A percentile compares a stretch with the other conserved stretches of the same genome.
These are phyloP conservation scores for Pyralis farinalis DNA, from an alignment of 2,888 invertebrate genomes.

Conservation along the genomic window DNA sequence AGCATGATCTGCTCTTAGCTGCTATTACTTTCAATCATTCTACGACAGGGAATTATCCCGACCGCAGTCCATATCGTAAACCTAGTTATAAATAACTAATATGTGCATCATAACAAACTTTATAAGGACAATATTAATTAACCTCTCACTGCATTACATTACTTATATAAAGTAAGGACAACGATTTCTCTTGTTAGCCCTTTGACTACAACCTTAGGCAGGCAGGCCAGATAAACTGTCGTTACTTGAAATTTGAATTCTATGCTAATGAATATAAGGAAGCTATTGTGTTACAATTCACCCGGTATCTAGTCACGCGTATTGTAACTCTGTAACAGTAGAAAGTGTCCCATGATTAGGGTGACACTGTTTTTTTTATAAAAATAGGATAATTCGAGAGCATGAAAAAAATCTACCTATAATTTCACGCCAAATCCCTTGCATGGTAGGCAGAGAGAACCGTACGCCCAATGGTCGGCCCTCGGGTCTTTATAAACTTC, in stretches of 20 bases:
- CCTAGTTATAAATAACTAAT: no score
- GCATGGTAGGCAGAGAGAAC: no score
- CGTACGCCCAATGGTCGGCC: no score
- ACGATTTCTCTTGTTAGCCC: conserved; percentile 56
- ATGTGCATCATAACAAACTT: conserved; percentile 2
- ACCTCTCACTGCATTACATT: conserved; percentile 20
- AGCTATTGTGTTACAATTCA: conserved; percentile 42
- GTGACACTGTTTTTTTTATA: conserved; percentile 29
- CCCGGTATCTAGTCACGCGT: conserved; percentile 51
- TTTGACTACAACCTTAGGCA: conserved; percentile 34
- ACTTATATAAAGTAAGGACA: conserved; percentile 52
- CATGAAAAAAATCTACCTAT: no score
- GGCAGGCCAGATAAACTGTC: conserved; percentile 7
- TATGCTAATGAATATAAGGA: conserved; percentile 35
- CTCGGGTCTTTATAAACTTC: no score
- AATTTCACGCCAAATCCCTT: no score
- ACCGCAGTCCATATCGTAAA: no score
- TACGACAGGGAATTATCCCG: no score
- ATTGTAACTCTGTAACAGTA: conserved; percentile 38
- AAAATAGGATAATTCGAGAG: not conserved
- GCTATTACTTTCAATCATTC: no score
- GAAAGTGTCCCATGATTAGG: conserved; percentile 62
- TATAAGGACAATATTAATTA: conserved; percentile 1
- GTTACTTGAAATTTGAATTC: conserved; percentile 34
- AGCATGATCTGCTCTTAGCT: no score